Conservation (phyloP, 1,140 invertebrate genomes). For the Camponotus vicinus region DNA sequence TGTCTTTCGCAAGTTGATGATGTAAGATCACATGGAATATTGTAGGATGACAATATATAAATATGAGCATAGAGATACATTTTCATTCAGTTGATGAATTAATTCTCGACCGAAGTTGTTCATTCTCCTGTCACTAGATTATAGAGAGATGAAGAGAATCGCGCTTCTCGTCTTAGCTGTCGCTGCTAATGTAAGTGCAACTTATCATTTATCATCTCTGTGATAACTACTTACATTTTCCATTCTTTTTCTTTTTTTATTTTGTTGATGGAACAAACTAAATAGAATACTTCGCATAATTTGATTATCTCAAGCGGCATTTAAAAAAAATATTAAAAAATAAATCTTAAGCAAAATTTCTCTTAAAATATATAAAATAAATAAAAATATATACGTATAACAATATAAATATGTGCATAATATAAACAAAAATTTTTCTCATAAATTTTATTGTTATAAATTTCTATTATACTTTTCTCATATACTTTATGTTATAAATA, state of each 20-base stretch:
- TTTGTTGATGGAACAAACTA: background rate
- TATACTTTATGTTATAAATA: no score
- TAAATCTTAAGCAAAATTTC: no score
- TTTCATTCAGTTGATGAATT: slow-evolving; percentile 23
- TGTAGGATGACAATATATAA: slow-evolving; percentile 34
- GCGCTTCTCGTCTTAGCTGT: slow-evolving; percentile 11
- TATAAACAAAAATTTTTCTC: no score
- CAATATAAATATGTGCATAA: no score
- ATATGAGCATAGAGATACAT: slow-evolving; percentile 36
- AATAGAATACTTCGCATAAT: background rate
- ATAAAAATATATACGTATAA: no score
- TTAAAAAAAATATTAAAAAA: background rate
- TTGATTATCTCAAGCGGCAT: background rate
- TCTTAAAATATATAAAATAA: no score
- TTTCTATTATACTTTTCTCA: no score
- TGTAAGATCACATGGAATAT: slow-evolving; percentile 17
- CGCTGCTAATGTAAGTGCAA: slow-evolving; percentile 2
- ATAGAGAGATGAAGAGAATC: background rate
- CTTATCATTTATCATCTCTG: background rate
- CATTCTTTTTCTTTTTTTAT: background rate
- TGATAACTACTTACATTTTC: background rate
- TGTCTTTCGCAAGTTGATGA: slow-evolving; percentile 13
- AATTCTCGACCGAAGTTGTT: background rate
- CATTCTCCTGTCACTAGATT: background rate
- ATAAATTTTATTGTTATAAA: no score